Evolutionary conservation across 2,888 invertebrate species (phyloP).

Genomic region (Trachelus stipa): DNA sequence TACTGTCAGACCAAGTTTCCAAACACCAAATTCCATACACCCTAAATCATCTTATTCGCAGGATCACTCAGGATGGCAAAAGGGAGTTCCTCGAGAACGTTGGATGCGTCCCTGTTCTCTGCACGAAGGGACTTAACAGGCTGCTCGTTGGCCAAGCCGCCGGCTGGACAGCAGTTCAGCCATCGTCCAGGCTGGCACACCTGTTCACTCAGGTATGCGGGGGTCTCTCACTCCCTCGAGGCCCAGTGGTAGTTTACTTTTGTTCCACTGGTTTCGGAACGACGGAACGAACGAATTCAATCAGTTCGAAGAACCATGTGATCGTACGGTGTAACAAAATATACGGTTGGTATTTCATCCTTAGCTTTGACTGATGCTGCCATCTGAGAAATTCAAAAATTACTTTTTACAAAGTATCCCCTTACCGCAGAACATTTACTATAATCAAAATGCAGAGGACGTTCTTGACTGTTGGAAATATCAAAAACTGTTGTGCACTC

Average conservation of each 20-base stretch:
- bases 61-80: background rate
- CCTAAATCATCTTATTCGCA: background rate
- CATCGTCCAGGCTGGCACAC: constrained; percentile 39
- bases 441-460: background rate
- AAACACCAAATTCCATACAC: background rate
- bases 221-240: constrained; percentile 28
- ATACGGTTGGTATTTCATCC: background rate
- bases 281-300: constrained; percentile 3
- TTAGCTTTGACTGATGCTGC: background rate
- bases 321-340: background rate
- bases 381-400: background rate
- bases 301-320: background rate
- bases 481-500: background rate
- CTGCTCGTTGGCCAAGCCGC: constrained; percentile 13
- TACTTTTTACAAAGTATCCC: background rate
- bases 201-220: constrained; percentile 53
- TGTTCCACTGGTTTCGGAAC: constrained; percentile 33
- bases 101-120: constrained; percentile 16
- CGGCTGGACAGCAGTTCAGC: constrained; percentile 30
- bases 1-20: background rate
- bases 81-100: background rate
- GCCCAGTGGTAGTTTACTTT: constrained; percentile 37
- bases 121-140: constrained; percentile 28
- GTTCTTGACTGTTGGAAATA: background rate
- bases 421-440: background rate